phyloP scores from a whole-genome alignment of 1,140 invertebrate genomes.

The Mizuhopecten yessoensis region DNA sequence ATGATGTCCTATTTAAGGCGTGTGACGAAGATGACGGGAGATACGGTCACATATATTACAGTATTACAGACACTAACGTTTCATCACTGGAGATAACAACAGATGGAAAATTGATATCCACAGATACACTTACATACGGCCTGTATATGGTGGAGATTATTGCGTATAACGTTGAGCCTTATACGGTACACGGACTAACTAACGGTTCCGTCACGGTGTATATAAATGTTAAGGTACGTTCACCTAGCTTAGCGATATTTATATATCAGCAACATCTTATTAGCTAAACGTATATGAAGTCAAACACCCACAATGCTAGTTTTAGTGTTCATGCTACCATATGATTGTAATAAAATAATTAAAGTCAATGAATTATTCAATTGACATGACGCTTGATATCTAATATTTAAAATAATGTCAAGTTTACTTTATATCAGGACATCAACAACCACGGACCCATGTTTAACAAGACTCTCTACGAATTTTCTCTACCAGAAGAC shows the following conservation, averaged over 20 bases:
- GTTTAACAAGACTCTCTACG: not conserved
- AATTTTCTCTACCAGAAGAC: not conserved
- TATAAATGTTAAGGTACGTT: not conserved
- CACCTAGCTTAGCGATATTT: too few relatives aligned
- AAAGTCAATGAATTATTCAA: too few relatives aligned
- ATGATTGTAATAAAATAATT: too few relatives aligned
- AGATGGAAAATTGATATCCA: not conserved
- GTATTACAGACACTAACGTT: not conserved
- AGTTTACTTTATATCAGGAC: not conserved
- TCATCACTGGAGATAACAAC: not conserved
- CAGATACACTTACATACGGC: not conserved
- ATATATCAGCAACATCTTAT: too few relatives aligned
- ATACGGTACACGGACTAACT: not conserved
- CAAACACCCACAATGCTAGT: too few relatives aligned
- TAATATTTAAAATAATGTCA: too few relatives aligned
- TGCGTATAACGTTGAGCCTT: not conserved
- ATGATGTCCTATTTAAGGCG: not conserved
- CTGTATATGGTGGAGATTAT: not conserved
- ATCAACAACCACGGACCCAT: not conserved
- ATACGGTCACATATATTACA: not conserved
- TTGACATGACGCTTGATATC: too few relatives aligned
- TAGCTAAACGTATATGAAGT: too few relatives aligned
- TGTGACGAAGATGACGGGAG: not conserved
- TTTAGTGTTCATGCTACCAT: too few relatives aligned
- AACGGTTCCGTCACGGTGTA: not conserved